Evolutionary conservation across 2,113 vertebrate species (phyloP).

Genomic region (Dicerorhinus sumatrensis): DNA sequence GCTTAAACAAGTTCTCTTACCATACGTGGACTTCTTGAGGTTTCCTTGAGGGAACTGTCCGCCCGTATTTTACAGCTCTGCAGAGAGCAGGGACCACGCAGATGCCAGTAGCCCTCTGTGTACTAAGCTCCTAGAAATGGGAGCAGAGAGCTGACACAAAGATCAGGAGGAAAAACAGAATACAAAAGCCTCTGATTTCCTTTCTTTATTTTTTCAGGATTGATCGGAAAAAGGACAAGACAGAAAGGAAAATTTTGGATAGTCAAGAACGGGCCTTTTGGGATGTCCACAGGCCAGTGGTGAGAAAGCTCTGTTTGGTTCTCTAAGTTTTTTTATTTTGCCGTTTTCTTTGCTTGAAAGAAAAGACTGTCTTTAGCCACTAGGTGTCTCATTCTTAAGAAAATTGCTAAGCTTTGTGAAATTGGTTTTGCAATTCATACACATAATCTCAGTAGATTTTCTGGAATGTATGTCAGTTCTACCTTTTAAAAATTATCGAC

Average conservation of each 20-base stretch:
- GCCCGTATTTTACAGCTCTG: not conserved
- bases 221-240: constrained; percentile 98
- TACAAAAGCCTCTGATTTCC: not conserved
- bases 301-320: constrained; percentile 83
- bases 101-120: not conserved
- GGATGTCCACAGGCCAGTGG: constrained; percentile 98
- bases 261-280: constrained; percentile 98
- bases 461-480: not conserved
- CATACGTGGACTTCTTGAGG: not conserved
- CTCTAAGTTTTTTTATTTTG: not conserved
- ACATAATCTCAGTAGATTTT: not conserved
- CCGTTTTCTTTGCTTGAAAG: not conserved
- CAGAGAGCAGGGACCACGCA: not conserved
- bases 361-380: constrained; percentile 40
- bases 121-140: not conserved
- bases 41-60: not conserved
- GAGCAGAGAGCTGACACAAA: not conserved
- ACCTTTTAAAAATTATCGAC: constrained; percentile 20
- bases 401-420: not conserved
- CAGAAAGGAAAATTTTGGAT: constrained; percentile 97
- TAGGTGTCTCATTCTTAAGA: constrained; percentile 34
- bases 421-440: not conserved
- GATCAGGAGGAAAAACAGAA: not conserved
- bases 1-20: not conserved
- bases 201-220: constrained; percentile 89